Base-by-base conservation (phyloP, 64 coral and sea anemone genomes). In the Dendronephthya gigantea region DNA sequence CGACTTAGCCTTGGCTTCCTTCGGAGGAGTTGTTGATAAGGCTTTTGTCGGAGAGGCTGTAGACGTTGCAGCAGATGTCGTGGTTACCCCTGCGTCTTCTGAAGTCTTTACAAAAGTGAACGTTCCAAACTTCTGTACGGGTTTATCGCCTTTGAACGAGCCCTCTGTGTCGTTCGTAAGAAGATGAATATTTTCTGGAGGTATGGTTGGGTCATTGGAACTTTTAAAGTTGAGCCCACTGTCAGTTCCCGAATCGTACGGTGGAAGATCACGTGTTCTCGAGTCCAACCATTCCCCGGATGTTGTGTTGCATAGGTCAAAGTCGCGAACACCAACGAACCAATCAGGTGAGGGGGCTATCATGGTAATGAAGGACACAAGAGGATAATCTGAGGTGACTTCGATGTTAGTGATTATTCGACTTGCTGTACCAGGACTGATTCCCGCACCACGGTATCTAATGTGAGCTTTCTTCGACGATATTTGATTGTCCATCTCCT, bases 311-410 rank as follows among this genome's bases (percentile, higher is more conserved):
- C 89, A 90, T 39, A 90, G 58, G 7, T 90, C 50, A 5, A 34
- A 29, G 74, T 85, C 81, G 50, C 83, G 68, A 7, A 90, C 74
- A 82, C 89, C 89, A 82, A 90, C 75, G 50, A 90, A 86, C 89
- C 89, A 90, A 75, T 90, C 88, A 39, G 88, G 88, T 39, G 88
- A 90, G 7, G 88, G 88, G 13, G 65, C 82, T 45, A 90, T 58
- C 88, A 90, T 90, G 22, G 88, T 70, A 9, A 90, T 76, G 0
- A 84, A 34, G 15, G 72, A 79, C 27, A 79, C 72, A 7, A 79
- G 72, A 39, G 72, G 72, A 79, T 79, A 79, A 17, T 79, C 32
- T 12, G 72, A 15, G 72, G 34, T 79, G 19, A 79, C 72, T 39
- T 34, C 32, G 28, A 79, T 79, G 36, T 79, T 19, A 33, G 32